phyloP scores from a whole-genome alignment of 2,888 invertebrate species.

The Temnothorax ravouxi region DNA sequence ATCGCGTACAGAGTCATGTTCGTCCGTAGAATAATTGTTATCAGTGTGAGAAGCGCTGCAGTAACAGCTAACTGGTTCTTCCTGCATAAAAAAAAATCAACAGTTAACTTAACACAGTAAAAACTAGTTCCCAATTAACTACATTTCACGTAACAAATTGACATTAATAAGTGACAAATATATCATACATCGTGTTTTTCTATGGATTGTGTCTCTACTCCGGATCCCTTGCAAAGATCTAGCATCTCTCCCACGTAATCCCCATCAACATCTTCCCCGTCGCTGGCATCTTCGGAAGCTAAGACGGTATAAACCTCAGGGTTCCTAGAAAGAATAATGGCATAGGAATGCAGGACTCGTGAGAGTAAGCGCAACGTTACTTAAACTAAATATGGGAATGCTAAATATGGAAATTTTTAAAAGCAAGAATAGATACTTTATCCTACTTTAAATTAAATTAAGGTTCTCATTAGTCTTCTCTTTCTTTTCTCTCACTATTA shows the following conservation, averaged over 20 bases:
- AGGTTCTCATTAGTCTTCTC: background rate
- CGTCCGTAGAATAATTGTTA: constrained; percentile 91
- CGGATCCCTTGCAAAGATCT: constrained; percentile 79
- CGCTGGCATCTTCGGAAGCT: constrained; percentile 86
- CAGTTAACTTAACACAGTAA: background rate
- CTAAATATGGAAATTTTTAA: background rate
- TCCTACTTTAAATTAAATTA: background rate
- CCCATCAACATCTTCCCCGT: constrained; percentile 81
- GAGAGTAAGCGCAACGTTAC: background rate
- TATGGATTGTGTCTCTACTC: constrained; percentile 79
- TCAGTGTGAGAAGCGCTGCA: constrained; percentile 93
- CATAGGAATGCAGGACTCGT: background rate
- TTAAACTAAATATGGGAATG: background rate
- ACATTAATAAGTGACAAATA: constrained; percentile 22
- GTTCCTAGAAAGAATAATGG: constrained; percentile 74
- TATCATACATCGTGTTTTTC: constrained; percentile 83
- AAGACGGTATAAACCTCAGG: constrained; percentile 81
- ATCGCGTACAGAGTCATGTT: constrained; percentile 89
- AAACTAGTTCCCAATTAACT: background rate
- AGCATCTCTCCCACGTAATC: constrained; percentile 82
- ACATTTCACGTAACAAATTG: constrained; percentile 28
- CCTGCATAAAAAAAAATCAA: constrained; percentile 76
- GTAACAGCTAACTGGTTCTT: constrained; percentile 89
- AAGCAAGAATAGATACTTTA: background rate
- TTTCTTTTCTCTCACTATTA: background rate